A percentile compares a stretch with the other conserved stretches of the same genome.
These are phyloP conservation scores for Erythrolamprus reginae DNA, from an alignment of 2,113 vertebrate genomes.

Conservation along the genomic window DNA sequence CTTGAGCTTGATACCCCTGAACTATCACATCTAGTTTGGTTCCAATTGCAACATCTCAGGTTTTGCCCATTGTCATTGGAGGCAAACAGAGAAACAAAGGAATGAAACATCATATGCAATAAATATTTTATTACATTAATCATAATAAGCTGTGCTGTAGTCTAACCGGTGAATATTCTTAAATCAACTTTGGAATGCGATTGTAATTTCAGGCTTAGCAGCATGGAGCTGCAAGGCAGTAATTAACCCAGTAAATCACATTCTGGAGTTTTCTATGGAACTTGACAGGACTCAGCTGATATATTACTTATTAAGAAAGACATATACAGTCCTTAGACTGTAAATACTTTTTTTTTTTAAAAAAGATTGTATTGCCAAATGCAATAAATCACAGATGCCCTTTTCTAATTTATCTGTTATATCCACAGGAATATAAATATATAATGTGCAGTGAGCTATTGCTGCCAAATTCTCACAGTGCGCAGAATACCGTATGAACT, in stretches of 20 bases:
- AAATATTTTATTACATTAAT: conserved; percentile 71
- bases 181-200: conserved; percentile 71
- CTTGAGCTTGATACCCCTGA: no score
- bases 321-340: conserved; percentile 43
- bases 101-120: conserved; percentile 53
- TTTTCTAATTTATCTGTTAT: conserved; percentile 46
- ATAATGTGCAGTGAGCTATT: conserved; percentile 13
- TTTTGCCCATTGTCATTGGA: conserved; percentile 54
- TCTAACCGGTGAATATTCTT: conserved; percentile 66
- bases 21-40: background rate
- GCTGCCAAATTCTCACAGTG: conserved; percentile 24
- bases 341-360: conserved; percentile 42
- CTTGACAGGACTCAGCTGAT: conserved; percentile 61
- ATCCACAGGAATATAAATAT: conserved; percentile 42
- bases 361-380: conserved; percentile 46
- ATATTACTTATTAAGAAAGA: conserved; percentile 64
- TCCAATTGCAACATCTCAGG: conserved; percentile 46
- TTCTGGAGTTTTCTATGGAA: conserved; percentile 50
- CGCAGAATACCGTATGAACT: background rate
- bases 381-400: conserved; percentile 55
- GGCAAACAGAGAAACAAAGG: conserved; percentile 46
- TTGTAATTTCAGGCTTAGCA: conserved; percentile 62
- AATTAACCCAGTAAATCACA: conserved; percentile 79
- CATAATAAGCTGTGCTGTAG: conserved; percentile 62
- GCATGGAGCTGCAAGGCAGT: conserved; percentile 61